Evolutionary conservation across 2,888 invertebrate genomes (phyloP), one percentile per base, ranked within the genome.

Genomic region (Caenorhabditis sinica): DNA sequence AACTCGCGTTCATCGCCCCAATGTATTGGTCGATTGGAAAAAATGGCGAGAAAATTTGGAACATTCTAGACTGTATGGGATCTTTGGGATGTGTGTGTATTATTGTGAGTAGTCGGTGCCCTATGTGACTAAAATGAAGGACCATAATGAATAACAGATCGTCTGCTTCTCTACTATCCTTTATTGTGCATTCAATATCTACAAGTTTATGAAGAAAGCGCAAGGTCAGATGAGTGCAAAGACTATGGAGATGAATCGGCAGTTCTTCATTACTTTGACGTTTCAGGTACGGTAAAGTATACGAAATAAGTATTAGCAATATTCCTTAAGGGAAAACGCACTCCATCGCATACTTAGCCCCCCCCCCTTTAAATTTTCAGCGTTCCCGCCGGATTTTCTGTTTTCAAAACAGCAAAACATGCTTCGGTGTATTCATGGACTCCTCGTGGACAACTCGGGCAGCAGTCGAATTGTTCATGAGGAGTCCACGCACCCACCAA

Each of bases 1-100:
- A 63, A 28, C 17, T 68, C 0, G 20, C 75, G 0, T 76, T 66
- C 33, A 68, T 76, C 17, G 66, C 58, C 8, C 56, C 58, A 0
- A 66, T 66, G 66, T 76, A 76, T 49, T 76, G 63, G 65, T 33
- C 43, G 45, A 45, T 17, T 30, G 75, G 68, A 9, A 30, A 58
- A 5, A 49, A 76, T 33, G 75, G 66, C 28, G 49, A 66, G 20
- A 68, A 17, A 20, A 23, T 66, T 0, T 76, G 75, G 75, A 66
- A 58, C n/a, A 17, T 58, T 28, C 4, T 40, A n/a, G 66, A 68
- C 11, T 23, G 66, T 2, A n/a, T 68, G n/a, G 9, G 25, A 3
- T 28, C 66, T 0, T 30, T 43, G 1, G 58, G 56, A n/a, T 76
- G 68, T 30, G 20, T 33, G 8, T 20, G 17, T 20, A 68, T 68